Conservation (phyloP, 2,113 vertebrate species). For the Tupaia tana region DNA sequence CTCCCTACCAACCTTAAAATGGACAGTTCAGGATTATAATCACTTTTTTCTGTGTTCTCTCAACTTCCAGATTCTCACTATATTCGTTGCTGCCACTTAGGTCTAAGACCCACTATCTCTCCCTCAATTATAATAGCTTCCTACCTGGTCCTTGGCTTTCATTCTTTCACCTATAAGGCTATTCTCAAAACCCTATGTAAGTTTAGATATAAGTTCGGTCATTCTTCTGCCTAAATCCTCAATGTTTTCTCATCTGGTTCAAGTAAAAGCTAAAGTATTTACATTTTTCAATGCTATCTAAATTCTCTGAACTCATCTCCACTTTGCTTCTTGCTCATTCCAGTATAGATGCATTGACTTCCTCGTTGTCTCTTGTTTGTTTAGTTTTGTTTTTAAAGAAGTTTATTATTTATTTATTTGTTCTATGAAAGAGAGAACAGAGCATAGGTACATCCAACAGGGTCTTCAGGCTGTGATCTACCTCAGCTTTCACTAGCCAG, state of each 20-base stretch:
- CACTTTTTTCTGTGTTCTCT: not conserved
- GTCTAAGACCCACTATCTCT: not conserved
- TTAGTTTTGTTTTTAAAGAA: not conserved
- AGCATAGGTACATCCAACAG: too few species aligned
- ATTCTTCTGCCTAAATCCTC: not conserved
- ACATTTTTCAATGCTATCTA: not conserved
- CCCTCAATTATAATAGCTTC: not conserved
- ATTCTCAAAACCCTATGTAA: not conserved
- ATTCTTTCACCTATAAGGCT: not conserved
- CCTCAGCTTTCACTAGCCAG: too few species aligned
- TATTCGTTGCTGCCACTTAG: not conserved
- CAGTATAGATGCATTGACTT: not conserved
- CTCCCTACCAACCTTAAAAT: not conserved
- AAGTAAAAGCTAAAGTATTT: not conserved
- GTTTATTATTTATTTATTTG: too few species aligned
- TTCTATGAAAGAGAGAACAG: too few species aligned
- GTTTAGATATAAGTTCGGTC: not conserved
- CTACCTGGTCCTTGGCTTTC: not conserved
- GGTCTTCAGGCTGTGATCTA: too few species aligned
- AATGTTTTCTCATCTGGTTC: not conserved
- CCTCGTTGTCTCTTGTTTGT: not conserved
- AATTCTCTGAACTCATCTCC: not conserved
- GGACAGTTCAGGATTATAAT: not conserved
- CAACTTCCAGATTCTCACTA: not conserved
- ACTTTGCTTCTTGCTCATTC: not conserved